Evolutionary conservation across 2,888 invertebrate species (phyloP).

Genomic region (Ormyrus labotus): DNA sequence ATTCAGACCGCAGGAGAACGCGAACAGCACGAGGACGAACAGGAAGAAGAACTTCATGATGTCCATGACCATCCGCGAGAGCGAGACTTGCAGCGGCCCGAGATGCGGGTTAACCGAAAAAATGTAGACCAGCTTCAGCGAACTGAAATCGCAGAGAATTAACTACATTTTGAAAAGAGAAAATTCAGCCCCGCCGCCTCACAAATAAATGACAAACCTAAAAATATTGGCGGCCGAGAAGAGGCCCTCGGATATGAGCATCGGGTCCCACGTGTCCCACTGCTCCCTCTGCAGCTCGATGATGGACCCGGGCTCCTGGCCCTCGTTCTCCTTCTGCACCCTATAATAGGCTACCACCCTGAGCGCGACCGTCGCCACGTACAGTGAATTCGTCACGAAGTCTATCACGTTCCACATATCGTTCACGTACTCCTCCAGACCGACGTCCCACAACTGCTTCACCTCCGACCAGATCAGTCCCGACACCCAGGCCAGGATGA

Average conservation of each 20-base stretch:
- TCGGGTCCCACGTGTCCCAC: slow-evolving; percentile 99
- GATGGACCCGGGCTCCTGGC: slow-evolving; percentile 79
- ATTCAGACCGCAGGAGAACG: slow-evolving; percentile 96
- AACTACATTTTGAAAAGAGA: background rate
- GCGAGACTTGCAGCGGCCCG: slow-evolving; percentile 96
- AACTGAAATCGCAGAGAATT: slow-evolving; percentile 79
- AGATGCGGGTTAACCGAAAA: slow-evolving; percentile 98
- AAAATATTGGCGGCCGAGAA: slow-evolving; percentile 99
- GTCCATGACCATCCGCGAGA: slow-evolving; percentile 95
- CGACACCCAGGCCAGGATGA: slow-evolving; percentile 96
- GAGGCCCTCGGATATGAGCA: slow-evolving; percentile 95
- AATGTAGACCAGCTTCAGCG: slow-evolving; percentile 96
- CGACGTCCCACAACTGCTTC: slow-evolving; percentile 98
- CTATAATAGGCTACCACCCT: slow-evolving; percentile 96
- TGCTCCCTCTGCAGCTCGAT: slow-evolving; percentile 88
- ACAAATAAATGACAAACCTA: slow-evolving; percentile 75
- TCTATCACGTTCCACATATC: slow-evolving; percentile 99
- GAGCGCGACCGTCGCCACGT: slow-evolving; percentile 97
- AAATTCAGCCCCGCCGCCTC: background rate
- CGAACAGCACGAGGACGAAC: slow-evolving; percentile 93
- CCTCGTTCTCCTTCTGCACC: slow-evolving; percentile 90
- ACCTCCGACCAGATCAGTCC: slow-evolving; percentile 99
- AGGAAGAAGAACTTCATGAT: slow-evolving; percentile 97
- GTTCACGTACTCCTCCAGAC: slow-evolving; percentile 95
- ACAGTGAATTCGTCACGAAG: slow-evolving; percentile 98